Percentiles rank a stretch among this genome's conserved stretches.
Evolutionary conservation across 2,888 invertebrate species (phyloP).

Genomic region (Ashinkailepas kermadecensis): DNA sequence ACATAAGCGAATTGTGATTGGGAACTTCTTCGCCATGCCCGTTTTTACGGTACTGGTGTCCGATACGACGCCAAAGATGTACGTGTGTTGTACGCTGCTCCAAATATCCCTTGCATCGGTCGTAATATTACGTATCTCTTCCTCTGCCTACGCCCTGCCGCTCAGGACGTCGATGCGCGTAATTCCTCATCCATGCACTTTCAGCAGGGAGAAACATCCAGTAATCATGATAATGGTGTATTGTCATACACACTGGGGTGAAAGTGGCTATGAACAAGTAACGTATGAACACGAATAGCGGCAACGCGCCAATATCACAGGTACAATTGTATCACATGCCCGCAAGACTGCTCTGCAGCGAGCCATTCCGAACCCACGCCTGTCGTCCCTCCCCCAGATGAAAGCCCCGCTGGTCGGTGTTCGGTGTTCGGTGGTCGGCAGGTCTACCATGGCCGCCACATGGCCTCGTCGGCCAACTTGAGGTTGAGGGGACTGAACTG

Average conservation of each 20-base stretch:
- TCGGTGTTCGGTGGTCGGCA: too few relatives aligned
- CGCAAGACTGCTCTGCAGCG: not conserved
- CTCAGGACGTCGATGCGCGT: too few relatives aligned
- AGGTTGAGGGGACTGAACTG: not conserved
- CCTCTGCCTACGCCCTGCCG: too few relatives aligned
- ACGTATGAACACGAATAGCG: not conserved
- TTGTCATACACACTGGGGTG: not conserved
- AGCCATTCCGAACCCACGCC: not conserved
- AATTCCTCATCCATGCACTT: too few relatives aligned
- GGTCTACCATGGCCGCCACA: conserved; percentile 10
- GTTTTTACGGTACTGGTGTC: too few relatives aligned
- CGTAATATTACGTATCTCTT: too few relatives aligned
- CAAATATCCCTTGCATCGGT: too few relatives aligned
- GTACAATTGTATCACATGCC: not conserved
- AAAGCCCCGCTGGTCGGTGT: not conserved
- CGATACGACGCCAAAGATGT: too few relatives aligned
- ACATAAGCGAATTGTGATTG: too few relatives aligned
- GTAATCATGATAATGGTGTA: not conserved
- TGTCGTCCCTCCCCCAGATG: not conserved
- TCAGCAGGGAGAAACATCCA: too few relatives aligned
- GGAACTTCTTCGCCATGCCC: too few relatives aligned
- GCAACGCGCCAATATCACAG: not conserved
- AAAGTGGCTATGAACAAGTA: not conserved
- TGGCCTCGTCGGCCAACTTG: not conserved
- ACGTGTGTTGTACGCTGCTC: too few relatives aligned